Conservation (phyloP, 2,888 invertebrate species). For the Leptopilina syphax region DNA sequence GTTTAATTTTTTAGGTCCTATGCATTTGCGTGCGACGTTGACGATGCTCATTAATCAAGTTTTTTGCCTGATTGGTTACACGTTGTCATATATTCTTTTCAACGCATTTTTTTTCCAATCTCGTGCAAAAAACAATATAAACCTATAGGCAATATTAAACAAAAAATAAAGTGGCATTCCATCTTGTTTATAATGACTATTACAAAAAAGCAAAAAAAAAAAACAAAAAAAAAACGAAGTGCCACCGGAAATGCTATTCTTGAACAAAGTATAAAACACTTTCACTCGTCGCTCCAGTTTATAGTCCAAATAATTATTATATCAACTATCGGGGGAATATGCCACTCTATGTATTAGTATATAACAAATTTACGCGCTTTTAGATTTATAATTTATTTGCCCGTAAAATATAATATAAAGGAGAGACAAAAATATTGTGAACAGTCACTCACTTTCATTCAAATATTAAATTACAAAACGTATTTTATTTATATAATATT, state of each 20-base stretch:
- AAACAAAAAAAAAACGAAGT: not conserved
- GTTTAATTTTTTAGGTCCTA: not conserved
- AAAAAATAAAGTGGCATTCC: slow-evolving; percentile 9
- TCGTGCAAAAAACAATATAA: not conserved
- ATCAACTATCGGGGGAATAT: not conserved
- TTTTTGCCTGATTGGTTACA: slow-evolving; percentile 15
- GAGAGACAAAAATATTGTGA: not conserved
- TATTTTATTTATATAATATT: not conserved
- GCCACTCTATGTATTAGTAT: not conserved
- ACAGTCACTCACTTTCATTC: not conserved
- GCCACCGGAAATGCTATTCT: slow-evolving; percentile 39
- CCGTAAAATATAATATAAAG: not conserved
- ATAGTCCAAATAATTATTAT: slow-evolving; percentile 25
- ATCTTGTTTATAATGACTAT: slow-evolving; percentile 8
- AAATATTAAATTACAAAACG: not conserved
- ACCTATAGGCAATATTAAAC: not conserved
- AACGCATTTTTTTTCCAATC: not conserved
- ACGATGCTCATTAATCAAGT: slow-evolving; percentile 29
- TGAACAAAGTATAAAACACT: slow-evolving; percentile 23
- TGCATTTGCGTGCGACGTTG: slow-evolving; percentile 6
- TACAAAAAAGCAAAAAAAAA: not conserved
- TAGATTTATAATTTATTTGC: slow-evolving; percentile 7
- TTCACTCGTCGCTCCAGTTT: slow-evolving; percentile 40
- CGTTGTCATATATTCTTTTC: not conserved
- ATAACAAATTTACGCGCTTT: not conserved